These are phyloP conservation scores for Sebastes fasciatus DNA, from an alignment of 2,113 vertebrate genomes.

Conservation along the genomic window DNA sequence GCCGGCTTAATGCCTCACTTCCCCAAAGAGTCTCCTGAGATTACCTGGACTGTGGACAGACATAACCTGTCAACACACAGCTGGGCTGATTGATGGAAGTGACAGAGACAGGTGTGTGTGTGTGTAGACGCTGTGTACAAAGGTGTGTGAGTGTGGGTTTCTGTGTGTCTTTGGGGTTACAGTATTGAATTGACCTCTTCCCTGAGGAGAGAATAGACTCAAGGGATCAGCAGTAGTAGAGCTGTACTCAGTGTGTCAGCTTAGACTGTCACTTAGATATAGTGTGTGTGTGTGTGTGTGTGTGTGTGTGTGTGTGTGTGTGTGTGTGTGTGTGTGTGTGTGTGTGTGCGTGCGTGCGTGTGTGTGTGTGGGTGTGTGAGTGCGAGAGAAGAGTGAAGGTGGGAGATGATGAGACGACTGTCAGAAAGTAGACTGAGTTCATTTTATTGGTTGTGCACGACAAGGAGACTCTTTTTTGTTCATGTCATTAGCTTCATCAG, in stretches of 20 bases:
- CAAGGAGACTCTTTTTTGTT: conserved; percentile 61
- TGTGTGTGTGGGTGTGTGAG: conserved; percentile 17
- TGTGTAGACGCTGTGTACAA: conserved; percentile 38
- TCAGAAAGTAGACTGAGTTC: conserved; percentile 32
- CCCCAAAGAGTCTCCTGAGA: conserved; percentile 78
- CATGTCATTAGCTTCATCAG: conserved; percentile 72
- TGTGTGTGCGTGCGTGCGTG: conserved; percentile 20
- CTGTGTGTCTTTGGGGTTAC: conserved; percentile 70
- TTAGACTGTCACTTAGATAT: conserved; percentile 75
- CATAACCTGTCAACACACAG: conserved; percentile 75
- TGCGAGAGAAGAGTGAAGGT: background rate
- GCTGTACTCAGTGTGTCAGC: conserved; percentile 77
- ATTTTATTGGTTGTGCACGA: conserved; percentile 52
- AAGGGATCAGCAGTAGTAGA: conserved; percentile 77
- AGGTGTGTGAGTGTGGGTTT: conserved; percentile 59
- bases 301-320: conserved; percentile 38
- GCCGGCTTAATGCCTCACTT: conserved; percentile 75
- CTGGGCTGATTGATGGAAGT: conserved; percentile 76
- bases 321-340: conserved; percentile 25
- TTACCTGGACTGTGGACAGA: conserved; percentile 80
- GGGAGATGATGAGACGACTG: conserved; percentile 1
- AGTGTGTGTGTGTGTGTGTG: conserved; percentile 36
- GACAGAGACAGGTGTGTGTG: conserved; percentile 71
- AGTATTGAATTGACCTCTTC: conserved; percentile 83
- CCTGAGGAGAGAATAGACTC: conserved; percentile 80